Conservation (phyloP, 2,888 invertebrate genomes). For the Odontothrips loti region DNA sequence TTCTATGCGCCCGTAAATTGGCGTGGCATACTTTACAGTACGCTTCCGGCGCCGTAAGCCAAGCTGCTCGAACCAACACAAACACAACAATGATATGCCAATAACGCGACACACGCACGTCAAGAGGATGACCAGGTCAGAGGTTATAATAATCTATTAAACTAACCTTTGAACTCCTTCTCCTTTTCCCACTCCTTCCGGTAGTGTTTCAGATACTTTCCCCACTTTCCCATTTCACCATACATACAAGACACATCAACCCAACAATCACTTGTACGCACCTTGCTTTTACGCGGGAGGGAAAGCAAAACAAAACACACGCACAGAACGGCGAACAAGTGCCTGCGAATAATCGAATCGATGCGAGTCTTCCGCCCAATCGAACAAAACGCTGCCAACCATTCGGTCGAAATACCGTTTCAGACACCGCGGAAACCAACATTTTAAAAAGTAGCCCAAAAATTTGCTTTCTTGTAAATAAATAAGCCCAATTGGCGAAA, state of each 20-base stretch:
- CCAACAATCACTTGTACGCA: neutral
- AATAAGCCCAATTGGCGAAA: neutral
- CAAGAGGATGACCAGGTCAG: no score
- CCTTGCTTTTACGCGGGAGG: neutral
- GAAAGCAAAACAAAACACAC: neutral
- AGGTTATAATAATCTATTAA: neutral
- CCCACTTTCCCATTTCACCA: constrained; percentile 10
- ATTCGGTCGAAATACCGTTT: neutral
- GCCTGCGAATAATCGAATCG: neutral
- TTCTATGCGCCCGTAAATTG: neutral
- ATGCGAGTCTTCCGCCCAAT: neutral
- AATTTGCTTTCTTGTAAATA: neutral
- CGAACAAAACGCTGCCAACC: neutral
- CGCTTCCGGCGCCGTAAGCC: neutral
- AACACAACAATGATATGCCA: neutral
- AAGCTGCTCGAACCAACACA: neutral
- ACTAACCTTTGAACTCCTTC: neutral
- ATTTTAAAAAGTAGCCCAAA: neutral
- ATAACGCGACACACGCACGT: neutral
- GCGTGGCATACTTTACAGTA: neutral
- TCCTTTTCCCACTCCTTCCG: neutral
- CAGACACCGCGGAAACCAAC: neutral
- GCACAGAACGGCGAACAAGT: neutral
- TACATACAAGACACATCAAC: no score
- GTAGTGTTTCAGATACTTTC: neutral